Conservation (phyloP, 2,113 vertebrate species). For the Nannospalax galili region DNA sequence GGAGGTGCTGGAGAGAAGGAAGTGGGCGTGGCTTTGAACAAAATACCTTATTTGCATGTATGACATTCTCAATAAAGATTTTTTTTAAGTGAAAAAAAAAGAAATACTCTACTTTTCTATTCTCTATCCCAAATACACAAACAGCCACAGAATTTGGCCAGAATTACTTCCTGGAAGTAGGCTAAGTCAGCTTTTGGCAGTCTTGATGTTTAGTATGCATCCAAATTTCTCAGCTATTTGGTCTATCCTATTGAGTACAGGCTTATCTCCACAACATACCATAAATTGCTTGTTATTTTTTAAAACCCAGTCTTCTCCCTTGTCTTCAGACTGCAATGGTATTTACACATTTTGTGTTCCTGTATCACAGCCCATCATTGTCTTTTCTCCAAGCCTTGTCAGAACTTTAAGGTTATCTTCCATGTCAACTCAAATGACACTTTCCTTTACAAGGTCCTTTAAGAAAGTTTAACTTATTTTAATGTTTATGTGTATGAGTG, state of each 20-base stretch:
- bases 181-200: not conserved
- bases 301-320: not conserved
- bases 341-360: not conserved
- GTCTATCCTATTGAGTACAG: not conserved
- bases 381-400: not conserved
- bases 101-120: not conserved
- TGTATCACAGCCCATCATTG: not conserved
- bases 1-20: too few relatives aligned
- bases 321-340: not conserved
- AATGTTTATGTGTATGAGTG: too few relatives aligned
- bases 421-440: not conserved
- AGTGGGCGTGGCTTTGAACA: too few relatives aligned
- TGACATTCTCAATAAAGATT: too few relatives aligned
- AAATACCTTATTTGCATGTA: too few relatives aligned
- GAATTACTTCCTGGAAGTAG: constrained; percentile 3
- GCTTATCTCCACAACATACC: not conserved
- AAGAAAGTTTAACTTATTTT: too few relatives aligned
- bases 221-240: not conserved
- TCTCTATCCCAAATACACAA: not conserved
- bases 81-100: too few relatives aligned
- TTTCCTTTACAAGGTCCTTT: not conserved
- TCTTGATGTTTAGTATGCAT: not conserved
- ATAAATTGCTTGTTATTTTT: not conserved
- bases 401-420: not conserved
- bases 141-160: not conserved